phyloP scores from a whole-genome alignment of 2,888 invertebrate species.

The Proisotoma minuta region DNA sequence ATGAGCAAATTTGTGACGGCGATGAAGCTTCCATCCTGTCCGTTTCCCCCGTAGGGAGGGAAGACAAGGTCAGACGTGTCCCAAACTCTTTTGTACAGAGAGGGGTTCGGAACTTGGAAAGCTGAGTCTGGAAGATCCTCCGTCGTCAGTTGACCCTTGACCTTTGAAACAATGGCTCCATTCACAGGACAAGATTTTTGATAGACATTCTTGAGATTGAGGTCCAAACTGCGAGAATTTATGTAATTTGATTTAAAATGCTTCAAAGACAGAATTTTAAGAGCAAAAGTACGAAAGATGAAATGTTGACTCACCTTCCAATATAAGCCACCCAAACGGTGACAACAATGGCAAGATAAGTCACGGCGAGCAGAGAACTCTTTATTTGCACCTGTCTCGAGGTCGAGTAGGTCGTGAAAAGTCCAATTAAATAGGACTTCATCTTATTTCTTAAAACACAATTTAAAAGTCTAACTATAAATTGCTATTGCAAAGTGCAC shows the following conservation, averaged over 20 bases:
- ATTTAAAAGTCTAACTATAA: no score
- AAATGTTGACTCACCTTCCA: conserved; percentile 27
- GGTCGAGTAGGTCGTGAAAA: conserved; percentile 31
- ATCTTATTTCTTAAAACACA: no score
- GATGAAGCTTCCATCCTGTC: conserved; percentile 51
- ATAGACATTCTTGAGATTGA: conserved; percentile 34
- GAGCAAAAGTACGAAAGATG: background rate
- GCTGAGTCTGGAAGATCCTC: conserved; percentile 39
- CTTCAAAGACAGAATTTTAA: background rate
- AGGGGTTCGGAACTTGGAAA: conserved; percentile 26
- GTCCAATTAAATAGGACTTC: no score
- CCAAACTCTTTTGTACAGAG: conserved; percentile 50
- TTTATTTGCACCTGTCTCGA: conserved; percentile 31
- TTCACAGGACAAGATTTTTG: conserved; percentile 31
- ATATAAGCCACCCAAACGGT: conserved; percentile 35
- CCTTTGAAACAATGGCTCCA: conserved; percentile 52
- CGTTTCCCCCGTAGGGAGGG: conserved; percentile 53
- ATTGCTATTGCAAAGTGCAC: no score
- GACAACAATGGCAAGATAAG: conserved; percentile 27
- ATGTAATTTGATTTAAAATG: background rate
- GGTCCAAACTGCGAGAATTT: conserved; percentile 17
- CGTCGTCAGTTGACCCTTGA: conserved; percentile 54
- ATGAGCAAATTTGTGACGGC: conserved; percentile 55
- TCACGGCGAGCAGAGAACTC: conserved; percentile 33
- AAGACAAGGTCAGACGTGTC: conserved; percentile 55